These are phyloP conservation scores for Chamaetylas fuelleborni DNA, from an alignment of 2,113 vertebrate genomes.

Conservation along the genomic window DNA sequence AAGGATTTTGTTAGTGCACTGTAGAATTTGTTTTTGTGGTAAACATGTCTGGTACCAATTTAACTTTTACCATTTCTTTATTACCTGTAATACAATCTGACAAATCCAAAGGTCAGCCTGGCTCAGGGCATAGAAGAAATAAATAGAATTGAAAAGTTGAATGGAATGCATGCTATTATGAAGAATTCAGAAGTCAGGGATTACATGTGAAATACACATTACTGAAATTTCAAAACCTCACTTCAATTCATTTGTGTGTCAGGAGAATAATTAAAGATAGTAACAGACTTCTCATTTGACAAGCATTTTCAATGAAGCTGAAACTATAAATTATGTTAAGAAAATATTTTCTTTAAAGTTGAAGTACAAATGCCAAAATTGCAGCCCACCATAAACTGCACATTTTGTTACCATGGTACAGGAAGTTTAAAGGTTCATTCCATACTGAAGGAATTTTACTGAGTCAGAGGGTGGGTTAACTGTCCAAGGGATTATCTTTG, in stretches of 20 bases:
- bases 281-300: neutral
- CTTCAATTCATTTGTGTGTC: neutral
- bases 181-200: neutral
- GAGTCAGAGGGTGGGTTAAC: neutral
- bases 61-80: constrained; percentile 15
- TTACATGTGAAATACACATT: neutral
- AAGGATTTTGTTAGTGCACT: neutral
- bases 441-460: neutral
- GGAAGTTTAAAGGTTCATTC: neutral
- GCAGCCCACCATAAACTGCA: neutral
- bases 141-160: constrained; percentile 3
- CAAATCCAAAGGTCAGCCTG: constrained; percentile 45
- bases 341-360: neutral
- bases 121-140: neutral
- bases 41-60: neutral
- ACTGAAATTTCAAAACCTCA: neutral
- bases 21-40: neutral
- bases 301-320: neutral
- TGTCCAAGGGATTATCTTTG: neutral
- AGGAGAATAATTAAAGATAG: neutral
- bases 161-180: neutral
- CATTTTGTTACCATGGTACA: neutral
- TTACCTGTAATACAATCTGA: constrained; percentile 1
- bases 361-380: neutral
- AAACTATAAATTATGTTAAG: neutral